Conservation (phyloP, 2,888 invertebrate species). For the Eucera pruinosa region DNA sequence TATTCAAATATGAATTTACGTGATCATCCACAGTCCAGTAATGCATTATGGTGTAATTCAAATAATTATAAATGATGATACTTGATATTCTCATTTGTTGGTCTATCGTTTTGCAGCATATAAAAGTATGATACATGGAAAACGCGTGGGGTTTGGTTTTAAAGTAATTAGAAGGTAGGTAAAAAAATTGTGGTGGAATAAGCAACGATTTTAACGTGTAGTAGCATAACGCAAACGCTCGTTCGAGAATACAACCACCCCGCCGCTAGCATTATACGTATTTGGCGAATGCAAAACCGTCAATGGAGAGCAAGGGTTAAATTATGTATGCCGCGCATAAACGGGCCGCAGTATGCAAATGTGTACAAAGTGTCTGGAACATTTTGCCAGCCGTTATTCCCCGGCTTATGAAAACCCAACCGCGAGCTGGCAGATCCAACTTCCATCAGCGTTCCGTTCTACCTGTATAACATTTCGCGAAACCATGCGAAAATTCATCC, state of each 20-base stretch:
- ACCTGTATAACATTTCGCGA: slow-evolving; percentile 8
- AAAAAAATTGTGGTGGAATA: too few relatives aligned
- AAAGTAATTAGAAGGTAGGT: too few relatives aligned
- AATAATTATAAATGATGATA: too few relatives aligned
- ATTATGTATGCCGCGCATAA: slow-evolving; percentile 69
- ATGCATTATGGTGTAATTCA: too few relatives aligned
- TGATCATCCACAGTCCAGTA: too few relatives aligned
- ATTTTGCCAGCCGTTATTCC: slow-evolving; percentile 61
- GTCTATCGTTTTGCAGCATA: too few relatives aligned
- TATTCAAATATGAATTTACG: too few relatives aligned
- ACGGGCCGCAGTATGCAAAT: slow-evolving; percentile 76
- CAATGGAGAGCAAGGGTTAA: slow-evolving; percentile 61
- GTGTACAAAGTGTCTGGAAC: slow-evolving; percentile 76
- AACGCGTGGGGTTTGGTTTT: too few relatives aligned
- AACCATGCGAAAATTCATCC: slow-evolving; percentile 9
- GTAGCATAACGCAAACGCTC: background rate
- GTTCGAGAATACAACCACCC: slow-evolving; percentile 3
- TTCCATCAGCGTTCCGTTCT: slow-evolving; percentile 21
- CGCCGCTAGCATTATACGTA: slow-evolving; percentile 32
- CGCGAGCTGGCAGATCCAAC: slow-evolving; percentile 40
- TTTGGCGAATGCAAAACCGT: slow-evolving; percentile 51
- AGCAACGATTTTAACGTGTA: background rate
- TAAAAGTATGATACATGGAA: too few relatives aligned
- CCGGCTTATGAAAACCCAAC: slow-evolving; percentile 56
- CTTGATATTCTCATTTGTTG: too few relatives aligned